Base-by-base conservation (phyloP, 2,113 vertebrate species). In the Brachyhypopomus gauderio region DNA sequence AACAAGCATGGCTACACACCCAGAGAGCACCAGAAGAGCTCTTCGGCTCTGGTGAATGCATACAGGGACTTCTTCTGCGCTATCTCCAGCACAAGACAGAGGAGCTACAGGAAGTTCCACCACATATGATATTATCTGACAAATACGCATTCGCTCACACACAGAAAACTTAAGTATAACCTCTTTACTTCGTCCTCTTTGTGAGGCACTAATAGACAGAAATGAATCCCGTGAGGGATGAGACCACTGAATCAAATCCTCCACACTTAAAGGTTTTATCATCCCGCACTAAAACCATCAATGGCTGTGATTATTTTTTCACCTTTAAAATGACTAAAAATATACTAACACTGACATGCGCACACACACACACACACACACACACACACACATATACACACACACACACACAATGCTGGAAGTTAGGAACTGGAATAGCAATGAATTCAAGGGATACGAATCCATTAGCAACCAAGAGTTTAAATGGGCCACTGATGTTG, bases 141-240 rank as follows among this genome's bases (percentile, higher is more conserved):
- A 82, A 38, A 66, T 52, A 83, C 34, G 63, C 82, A 52, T 22
- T 41, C 62, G 23, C 62, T 45, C 76, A 41, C 23, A 74, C n/a
- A 81, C 34, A 8, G 71, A 80, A 27, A 22, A 30, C 60, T 20
- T 74, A 60, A 80, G 79, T 45, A 74, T 75, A 67, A 81, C 66
- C 72, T 48, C n/a, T n/a, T 38, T 41, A 38, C 41, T 19, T 70
- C 34, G 38, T 70, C 34, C 34, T 69, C 63, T 60, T 63, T 75
- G 72, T 48, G 63, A 67, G 63, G 48, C 30, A 66, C 62, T 69
- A 75, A 75, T 56, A 75, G 79, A 81, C 74, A 81, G 45, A 70
- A 75, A 73, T 62, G 25, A 12, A 30, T 76, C 69, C 62, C 72
- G 23, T 64, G 3, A 52, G 45, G 72, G 25, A n/a, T 60, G 60